phyloP scores from a whole-genome alignment of 1,140 invertebrate genomes.

The Antheraea pernyi region DNA sequence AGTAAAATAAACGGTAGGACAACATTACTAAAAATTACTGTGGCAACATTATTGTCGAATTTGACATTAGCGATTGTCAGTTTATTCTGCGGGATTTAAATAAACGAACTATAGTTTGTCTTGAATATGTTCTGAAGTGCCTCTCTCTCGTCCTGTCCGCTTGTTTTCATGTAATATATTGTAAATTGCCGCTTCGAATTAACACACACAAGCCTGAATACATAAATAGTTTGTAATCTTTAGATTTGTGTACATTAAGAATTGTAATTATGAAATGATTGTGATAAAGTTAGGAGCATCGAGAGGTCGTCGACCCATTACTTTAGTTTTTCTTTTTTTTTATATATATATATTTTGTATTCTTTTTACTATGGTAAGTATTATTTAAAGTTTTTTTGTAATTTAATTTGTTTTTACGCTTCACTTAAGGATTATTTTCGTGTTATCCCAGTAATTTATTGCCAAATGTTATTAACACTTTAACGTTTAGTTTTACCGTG shows the following conservation, averaged over 20 bases:
- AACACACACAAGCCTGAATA: conserved; percentile 34
- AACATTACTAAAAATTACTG: no score
- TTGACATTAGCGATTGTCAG: no score
- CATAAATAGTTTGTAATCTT: background rate
- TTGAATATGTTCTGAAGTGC: conserved; percentile 69
- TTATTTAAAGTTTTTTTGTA: conserved; percentile 44
- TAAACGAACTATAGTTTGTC: conserved; percentile 32
- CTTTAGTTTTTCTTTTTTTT: conserved; percentile 37
- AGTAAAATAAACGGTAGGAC: no score
- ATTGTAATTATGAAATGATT: background rate
- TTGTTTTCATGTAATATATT: conserved; percentile 71
- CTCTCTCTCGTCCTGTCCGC: conserved; percentile 63
- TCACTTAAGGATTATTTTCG: conserved; percentile 64
- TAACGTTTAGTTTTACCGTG: conserved; percentile 36
- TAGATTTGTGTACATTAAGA: background rate
- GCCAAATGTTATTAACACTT: conserved; percentile 75
- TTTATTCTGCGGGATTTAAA: background rate
- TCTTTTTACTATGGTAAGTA: conserved; percentile 53
- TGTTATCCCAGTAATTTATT: conserved; percentile 76
- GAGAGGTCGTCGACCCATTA: background rate
- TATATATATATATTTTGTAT: conserved; percentile 51
- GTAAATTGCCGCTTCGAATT: conserved; percentile 62
- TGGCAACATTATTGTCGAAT: no score
- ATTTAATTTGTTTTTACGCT: conserved; percentile 51
- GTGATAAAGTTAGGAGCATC: background rate